phyloP scores from a whole-genome alignment of 2,888 invertebrate genomes.

The Lamellibrachia columna region DNA sequence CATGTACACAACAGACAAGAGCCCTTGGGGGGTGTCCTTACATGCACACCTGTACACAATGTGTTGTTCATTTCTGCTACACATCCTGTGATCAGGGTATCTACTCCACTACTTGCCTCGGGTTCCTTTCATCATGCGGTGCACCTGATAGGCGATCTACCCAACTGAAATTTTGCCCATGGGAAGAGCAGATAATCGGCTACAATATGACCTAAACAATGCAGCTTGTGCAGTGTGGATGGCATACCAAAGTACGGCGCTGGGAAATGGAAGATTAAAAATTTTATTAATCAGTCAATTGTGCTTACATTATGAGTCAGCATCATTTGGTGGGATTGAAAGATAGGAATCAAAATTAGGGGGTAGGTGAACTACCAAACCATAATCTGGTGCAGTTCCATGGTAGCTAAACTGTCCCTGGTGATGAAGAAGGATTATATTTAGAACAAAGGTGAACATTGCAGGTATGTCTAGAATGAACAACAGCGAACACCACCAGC shows the following conservation, averaged over 20 bases:
- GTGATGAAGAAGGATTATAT: neutral
- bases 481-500: neutral
- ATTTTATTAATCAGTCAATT: neutral
- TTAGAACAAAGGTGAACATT: neutral
- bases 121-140: neutral
- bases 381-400: neutral
- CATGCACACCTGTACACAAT: neutral
- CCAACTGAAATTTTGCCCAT: neutral
- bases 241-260: neutral
- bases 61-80: constrained; percentile 3
- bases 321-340: neutral
- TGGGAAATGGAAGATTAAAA: neutral
- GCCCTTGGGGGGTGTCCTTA: neutral
- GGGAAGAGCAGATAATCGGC: neutral
- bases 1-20: neutral
- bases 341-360: neutral
- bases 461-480: neutral
- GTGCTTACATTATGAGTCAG: neutral
- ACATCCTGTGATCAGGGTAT: constrained; percentile 16
- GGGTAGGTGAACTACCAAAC: neutral
- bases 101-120: neutral
- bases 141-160: neutral
- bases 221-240: neutral
- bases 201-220: neutral
- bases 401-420: neutral